Evolutionary conservation across 2,113 vertebrate species (phyloP).

Genomic region (Gymnarchus niloticus): DNA sequence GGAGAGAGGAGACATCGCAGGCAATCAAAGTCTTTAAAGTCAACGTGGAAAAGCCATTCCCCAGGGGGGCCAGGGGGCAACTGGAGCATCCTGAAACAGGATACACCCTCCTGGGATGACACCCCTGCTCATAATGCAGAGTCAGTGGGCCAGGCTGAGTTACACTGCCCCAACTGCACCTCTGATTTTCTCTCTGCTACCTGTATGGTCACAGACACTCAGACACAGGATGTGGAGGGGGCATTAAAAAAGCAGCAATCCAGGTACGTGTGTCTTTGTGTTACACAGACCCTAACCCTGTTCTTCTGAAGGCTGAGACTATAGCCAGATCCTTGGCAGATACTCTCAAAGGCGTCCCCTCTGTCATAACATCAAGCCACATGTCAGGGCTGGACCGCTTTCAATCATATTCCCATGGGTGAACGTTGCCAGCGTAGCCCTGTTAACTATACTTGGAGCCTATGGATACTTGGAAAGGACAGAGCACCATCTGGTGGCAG

Average conservation of each 20-base stretch:
- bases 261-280: not conserved
- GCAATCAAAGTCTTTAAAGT: constrained; percentile 23
- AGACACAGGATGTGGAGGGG: not conserved
- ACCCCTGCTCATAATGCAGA: not conserved
- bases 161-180: not conserved
- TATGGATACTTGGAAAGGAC: not conserved
- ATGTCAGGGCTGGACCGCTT: not conserved
- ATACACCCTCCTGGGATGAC: not conserved
- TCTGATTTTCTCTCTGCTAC: too few relatives aligned
- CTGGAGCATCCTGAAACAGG: not conserved
- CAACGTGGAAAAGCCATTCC: constrained; percentile 53
- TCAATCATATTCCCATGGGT: not conserved
- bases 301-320: not conserved
- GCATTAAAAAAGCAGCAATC: not conserved
- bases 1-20: constrained; percentile 45
- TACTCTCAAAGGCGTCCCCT: not conserved
- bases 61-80: constrained; percentile 40
- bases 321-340: not conserved
- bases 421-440: not conserved
- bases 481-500: constrained; percentile 17
- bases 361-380: not conserved
- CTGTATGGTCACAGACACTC: too few relatives aligned
- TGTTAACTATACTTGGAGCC: not conserved
- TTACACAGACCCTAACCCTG: not conserved
- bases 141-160: not conserved